Evolutionary conservation across 2,113 vertebrate genomes (phyloP).

Genomic region (Gambusia affinis): DNA sequence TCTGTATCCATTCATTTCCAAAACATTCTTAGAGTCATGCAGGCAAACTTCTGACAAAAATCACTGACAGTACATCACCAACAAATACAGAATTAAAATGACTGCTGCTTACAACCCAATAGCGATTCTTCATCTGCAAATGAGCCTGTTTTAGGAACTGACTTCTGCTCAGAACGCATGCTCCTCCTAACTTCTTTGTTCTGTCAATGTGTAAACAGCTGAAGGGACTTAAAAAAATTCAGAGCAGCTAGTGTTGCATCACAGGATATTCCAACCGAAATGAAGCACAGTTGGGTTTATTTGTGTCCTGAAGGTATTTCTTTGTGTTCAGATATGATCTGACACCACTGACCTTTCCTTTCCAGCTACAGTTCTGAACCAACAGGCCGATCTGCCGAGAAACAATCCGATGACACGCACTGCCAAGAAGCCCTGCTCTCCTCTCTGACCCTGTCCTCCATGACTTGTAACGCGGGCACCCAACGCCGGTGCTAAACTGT

Average conservation of each 20-base stretch:
- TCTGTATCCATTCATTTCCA: too few relatives aligned
- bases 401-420: conserved; percentile 72
- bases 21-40: too few relatives aligned
- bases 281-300: not conserved
- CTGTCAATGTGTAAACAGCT: not conserved
- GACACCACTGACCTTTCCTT: not conserved
- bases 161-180: too few relatives aligned
- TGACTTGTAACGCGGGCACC: conserved; percentile 60
- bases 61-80: too few relatives aligned
- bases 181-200: too few relatives aligned
- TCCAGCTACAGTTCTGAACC: conserved; percentile 68
- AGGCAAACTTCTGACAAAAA: too few relatives aligned
- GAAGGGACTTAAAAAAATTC: not conserved
- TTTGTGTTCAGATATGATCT: not conserved
- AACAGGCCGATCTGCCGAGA: conserved; percentile 39
- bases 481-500: conserved; percentile 72
- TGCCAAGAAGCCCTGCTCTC: conserved; percentile 78
- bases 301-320: not conserved
- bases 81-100: too few relatives aligned
- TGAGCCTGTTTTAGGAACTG: too few relatives aligned
- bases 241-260: not conserved
- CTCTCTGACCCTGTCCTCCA: conserved; percentile 3
- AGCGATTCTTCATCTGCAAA: too few relatives aligned
- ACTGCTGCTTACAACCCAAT: too few relatives aligned
- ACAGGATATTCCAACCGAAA: not conserved